phyloP scores from a whole-genome alignment of 2,888 invertebrate species.

The Cataglyphis rosenhaueri region DNA sequence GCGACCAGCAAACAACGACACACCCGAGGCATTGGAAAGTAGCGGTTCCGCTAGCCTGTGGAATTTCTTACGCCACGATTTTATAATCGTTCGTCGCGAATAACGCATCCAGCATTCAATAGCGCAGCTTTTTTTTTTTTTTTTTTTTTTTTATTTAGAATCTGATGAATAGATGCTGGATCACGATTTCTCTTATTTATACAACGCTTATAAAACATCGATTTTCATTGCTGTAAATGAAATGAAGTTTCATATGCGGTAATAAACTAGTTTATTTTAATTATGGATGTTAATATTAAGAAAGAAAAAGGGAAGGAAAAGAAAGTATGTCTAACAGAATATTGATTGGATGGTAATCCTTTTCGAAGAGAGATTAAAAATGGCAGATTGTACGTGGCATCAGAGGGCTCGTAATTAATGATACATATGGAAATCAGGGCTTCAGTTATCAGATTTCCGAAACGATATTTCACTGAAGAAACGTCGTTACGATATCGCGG shows the following conservation, averaged over 20 bases:
- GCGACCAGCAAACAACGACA: slow-evolving; percentile 35
- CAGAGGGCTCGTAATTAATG: slow-evolving; percentile 35
- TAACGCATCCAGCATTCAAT: not conserved
- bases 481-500: slow-evolving; percentile 31
- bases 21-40: slow-evolving; percentile 40
- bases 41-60: not conserved
- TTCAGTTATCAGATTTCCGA: slow-evolving; percentile 28
- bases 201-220: not conserved
- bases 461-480: slow-evolving; percentile 34
- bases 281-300: slow-evolving; percentile 11
- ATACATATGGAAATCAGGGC: slow-evolving; percentile 26
- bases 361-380: slow-evolving; percentile 22
- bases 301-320: not conserved
- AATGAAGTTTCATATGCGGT: not conserved
- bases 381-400: slow-evolving; percentile 1
- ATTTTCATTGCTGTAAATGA: not conserved
- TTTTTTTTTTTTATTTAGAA: not conserved
- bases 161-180: not conserved
- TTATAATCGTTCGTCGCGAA: not conserved
- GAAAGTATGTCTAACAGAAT: not conserved
- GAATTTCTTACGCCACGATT: slow-evolving; percentile 12
- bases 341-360: slow-evolving; percentile 17
- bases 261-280: slow-evolving; percentile 25
- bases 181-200: not conserved
- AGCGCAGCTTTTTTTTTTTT: not conserved